phyloP scores from a whole-genome alignment of 2,797 vertebrate genomes.

The Leucoraja ocellata region DNA sequence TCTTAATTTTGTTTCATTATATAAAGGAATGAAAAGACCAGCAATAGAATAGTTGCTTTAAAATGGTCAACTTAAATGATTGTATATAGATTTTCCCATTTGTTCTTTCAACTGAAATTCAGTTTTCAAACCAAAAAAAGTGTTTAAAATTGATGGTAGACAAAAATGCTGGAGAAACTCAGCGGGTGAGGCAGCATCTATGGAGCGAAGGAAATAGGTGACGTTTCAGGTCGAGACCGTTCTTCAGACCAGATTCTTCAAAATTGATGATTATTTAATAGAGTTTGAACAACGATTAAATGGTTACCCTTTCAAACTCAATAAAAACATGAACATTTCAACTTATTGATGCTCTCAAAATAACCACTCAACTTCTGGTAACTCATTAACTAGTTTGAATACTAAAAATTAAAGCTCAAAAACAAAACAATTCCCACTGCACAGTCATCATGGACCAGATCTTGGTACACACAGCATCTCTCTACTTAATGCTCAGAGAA shows the following conservation, averaged over 20 bases:
- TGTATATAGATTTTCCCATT: background rate
- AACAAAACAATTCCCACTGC: background rate
- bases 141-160: background rate
- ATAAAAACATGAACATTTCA: background rate
- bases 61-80: background rate
- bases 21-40: background rate
- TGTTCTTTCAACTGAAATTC: background rate
- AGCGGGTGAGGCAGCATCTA: too few relatives aligned
- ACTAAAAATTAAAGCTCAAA: background rate
- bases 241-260: too few relatives aligned
- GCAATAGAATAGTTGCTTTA: background rate
- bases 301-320: background rate
- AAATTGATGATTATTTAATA: background rate
- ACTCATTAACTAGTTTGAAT: too few relatives aligned
- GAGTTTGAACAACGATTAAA: background rate
- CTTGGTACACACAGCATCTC: too few relatives aligned
- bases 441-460: background rate
- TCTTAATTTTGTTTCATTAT: background rate
- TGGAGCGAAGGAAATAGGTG: too few relatives aligned
- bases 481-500: too few relatives aligned
- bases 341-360: background rate
- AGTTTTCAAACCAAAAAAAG: background rate
- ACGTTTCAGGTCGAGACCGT: too few relatives aligned
- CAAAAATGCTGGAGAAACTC: too few relatives aligned
- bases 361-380: background rate